phyloP scores from a whole-genome alignment of 1,140 invertebrate species.

The Anadara kagoshimensis region DNA sequence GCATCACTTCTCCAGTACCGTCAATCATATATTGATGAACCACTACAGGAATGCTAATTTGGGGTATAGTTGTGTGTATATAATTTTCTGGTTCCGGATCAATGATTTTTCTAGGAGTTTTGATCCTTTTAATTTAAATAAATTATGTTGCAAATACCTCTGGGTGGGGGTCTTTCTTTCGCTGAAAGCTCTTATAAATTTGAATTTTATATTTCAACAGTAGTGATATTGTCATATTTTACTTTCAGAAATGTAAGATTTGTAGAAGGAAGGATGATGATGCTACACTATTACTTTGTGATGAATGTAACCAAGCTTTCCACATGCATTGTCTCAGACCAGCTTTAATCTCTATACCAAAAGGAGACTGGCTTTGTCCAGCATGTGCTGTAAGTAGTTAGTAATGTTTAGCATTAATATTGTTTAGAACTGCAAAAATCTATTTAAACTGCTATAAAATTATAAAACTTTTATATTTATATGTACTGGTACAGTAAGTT shows the following conservation, averaged over 20 bases:
- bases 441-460: neutral
- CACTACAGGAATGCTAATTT: no score
- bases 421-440: neutral
- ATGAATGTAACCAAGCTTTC: conserved; percentile 74
- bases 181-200: no score
- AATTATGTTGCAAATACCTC: no score
- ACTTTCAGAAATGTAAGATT: conserved; percentile 75
- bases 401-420: neutral
- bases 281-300: conserved; percentile 71
- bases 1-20: no score
- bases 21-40: no score
- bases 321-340: conserved; percentile 75
- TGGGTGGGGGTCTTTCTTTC: no score
- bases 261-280: conserved; percentile 73
- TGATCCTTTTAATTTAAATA: no score
- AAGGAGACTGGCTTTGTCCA: conserved; percentile 74
- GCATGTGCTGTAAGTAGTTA: conserved; percentile 67
- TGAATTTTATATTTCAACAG: no score
- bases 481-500: no score
- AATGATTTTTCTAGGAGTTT: no score
- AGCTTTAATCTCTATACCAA: conserved; percentile 66
- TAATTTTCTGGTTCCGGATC: no score
- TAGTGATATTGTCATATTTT: neutral
- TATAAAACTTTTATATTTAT: neutral
- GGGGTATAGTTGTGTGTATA: no score